Evolutionary conservation across 2,797 vertebrate genomes (phyloP).

Genomic region (Artibeus jamaicensis): DNA sequence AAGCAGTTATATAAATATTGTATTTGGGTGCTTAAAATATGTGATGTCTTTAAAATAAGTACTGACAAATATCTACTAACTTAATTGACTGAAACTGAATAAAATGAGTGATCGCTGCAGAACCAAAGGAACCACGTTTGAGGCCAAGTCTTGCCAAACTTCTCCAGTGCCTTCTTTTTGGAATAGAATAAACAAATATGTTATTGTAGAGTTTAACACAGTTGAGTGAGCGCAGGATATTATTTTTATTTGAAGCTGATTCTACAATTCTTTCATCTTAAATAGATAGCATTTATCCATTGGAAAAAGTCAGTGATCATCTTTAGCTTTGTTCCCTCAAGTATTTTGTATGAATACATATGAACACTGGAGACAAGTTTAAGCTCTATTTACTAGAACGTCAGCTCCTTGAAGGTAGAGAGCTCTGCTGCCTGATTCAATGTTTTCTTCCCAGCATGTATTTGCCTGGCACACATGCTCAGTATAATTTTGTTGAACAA

Average conservation of each 20-base stretch:
- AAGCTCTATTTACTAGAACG: background rate
- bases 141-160: background rate
- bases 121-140: background rate
- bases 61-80: background rate
- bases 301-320: background rate
- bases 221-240: background rate
- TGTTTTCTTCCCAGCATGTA: background rate
- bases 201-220: background rate
- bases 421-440: background rate
- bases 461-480: background rate
- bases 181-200: background rate
- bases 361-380: background rate
- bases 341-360: background rate
- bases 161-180: background rate
- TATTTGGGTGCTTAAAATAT: background rate
- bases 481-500: background rate
- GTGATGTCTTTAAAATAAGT: background rate
- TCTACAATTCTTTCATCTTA: background rate
- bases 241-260: background rate
- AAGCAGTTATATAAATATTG: background rate
- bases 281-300: background rate
- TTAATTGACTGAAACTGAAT: background rate
- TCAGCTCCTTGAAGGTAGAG: background rate
- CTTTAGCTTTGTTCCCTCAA: background rate
- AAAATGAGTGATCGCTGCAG: background rate